phyloP scores from a whole-genome alignment of 2,888 invertebrate genomes.

The Acleris emargana region DNA sequence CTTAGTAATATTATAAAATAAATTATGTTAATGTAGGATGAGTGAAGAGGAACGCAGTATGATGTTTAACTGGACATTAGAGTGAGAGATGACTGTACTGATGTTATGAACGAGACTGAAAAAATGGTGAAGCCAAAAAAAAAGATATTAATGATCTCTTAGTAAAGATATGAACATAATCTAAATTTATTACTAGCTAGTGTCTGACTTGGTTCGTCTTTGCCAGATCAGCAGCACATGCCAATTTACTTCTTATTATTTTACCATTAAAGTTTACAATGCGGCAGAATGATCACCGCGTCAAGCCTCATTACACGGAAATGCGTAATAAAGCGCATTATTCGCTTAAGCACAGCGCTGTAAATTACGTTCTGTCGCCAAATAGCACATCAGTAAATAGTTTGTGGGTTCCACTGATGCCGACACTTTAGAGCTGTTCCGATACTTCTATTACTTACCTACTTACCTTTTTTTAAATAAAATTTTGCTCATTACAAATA shows the following conservation, averaged over 20 bases:
- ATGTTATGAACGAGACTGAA: too few relatives aligned
- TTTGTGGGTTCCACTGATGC: constrained; percentile 55
- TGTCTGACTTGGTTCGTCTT: neutral
- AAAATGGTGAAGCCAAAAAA: too few relatives aligned
- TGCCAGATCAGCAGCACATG: constrained; percentile 5
- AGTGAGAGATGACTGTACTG: too few relatives aligned
- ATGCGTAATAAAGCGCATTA: constrained; percentile 78
- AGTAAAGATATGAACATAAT: too few relatives aligned
- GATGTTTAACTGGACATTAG: too few relatives aligned
- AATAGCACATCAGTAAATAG: constrained; percentile 75
- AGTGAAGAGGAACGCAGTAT: too few relatives aligned
- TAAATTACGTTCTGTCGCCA: constrained; percentile 82
- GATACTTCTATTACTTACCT: too few relatives aligned
- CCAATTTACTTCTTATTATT: neutral
- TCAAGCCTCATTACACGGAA: constrained; percentile 69
- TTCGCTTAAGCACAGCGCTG: constrained; percentile 67
- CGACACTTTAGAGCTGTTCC: constrained; percentile 42
- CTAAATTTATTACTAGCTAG: neutral
- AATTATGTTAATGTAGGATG: too few relatives aligned
- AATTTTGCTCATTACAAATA: too few relatives aligned
- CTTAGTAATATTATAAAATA: too few relatives aligned
- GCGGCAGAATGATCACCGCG: constrained; percentile 32
- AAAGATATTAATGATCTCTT: too few relatives aligned
- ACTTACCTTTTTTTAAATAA: too few relatives aligned
- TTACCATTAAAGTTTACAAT: constrained; percentile 11